Base-by-base conservation (phyloP, 2,797 vertebrate species). In the Pitangus sulphuratus region DNA sequence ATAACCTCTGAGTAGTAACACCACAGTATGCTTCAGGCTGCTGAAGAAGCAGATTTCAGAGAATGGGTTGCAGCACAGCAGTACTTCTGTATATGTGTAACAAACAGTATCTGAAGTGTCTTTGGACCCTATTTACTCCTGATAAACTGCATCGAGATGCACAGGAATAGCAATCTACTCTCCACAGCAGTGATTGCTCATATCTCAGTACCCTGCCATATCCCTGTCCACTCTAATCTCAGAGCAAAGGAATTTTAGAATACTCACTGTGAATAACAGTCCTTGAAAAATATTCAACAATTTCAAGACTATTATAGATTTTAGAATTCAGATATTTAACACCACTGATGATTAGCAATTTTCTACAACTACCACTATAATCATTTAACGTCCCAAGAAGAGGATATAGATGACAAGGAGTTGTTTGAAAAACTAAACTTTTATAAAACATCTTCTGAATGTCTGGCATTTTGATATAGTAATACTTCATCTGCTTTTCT, bases 311-410 rank as follows among this genome's bases (percentile, higher is more conserved):
- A 48, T 15, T 61, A 81, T 33, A 71, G n/a, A 81, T 93, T 94
- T 69, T 78, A 87, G 71, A 95, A 92, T 71, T 83, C 51, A 87
- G 89, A 65, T 83, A 95, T 85, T 93, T 94, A 91, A 93, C 53
- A 95, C 76, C 69, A 81, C 31, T 86, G 92, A 92, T 69, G 61
- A 89, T 69, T 85, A 86, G 28, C 28, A 78, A 71, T 85, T 87
- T 94, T 92, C 79, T 76, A 89, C 54, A 87, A 92, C 85, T 85
- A 84, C 53, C 64, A 83, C 47, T 26, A 78, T 39, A 87, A 87
- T 71, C 30, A 56, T 84, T 81, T 45, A n/a, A n/a, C 37, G 45
- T 40, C 57, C 78, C 28, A 33, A 80, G 76, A 93, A 80, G 44
- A 85, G 35, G 60, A 91, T 22, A 85, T 25, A 78, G 39, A 92